Conservation (phyloP, 2,113 vertebrate genomes). For the Lepisosteus osseus region DNA sequence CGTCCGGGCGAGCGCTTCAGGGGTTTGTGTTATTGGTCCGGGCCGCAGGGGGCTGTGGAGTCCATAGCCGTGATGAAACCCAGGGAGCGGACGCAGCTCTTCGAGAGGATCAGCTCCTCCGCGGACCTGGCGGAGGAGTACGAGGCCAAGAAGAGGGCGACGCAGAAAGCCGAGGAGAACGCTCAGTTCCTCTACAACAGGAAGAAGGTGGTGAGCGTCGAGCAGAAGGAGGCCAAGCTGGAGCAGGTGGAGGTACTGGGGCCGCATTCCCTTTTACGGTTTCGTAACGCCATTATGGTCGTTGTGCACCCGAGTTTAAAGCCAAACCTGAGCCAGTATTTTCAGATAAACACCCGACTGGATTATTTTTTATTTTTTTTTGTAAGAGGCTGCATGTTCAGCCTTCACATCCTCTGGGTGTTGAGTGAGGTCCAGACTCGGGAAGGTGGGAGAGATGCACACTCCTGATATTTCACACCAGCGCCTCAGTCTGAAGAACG, state of each 20-base stretch:
- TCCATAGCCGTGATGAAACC: conserved; percentile 88
- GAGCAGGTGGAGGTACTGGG: conserved; percentile 81
- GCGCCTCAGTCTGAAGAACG: too few species aligned
- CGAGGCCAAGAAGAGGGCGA: conserved; percentile 67
- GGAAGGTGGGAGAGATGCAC: too few species aligned
- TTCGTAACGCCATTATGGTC: too few species aligned
- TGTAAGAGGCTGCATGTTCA: too few species aligned
- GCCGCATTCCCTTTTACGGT: too few species aligned
- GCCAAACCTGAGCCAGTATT: too few species aligned
- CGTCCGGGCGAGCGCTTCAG: too few species aligned
- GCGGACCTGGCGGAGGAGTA: conserved; percentile 76
- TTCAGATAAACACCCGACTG: too few species aligned
- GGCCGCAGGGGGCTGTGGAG: conserved; percentile 83
- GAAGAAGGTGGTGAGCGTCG: conserved; percentile 76
- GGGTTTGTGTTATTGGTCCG: not conserved
- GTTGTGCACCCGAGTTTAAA: too few species aligned
- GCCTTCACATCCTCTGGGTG: not conserved
- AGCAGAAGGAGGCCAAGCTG: conserved; percentile 77
- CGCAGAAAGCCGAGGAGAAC: conserved; percentile 81
- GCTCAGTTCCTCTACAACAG: conserved; percentile 85
- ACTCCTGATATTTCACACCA: too few species aligned
- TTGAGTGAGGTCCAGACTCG: too few species aligned
- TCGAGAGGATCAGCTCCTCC: conserved; percentile 86
- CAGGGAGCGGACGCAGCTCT: conserved; percentile 83
- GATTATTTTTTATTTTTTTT: too few species aligned